These are phyloP conservation scores for pig (Sus scrofa) DNA, from an alignment of 2,113 vertebrate species.

Conservation along the genomic window T2T-Sscrofa CM000814.6:88341001-88341500, in stretches of 20 bases:
- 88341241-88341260: not conserved
- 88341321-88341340: not conserved
- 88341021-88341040: not conserved
- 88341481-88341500: constrained; percentile 92
- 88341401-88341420: not conserved
- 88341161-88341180: not conserved
- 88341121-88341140: constrained; percentile 29
- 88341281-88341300: not conserved
- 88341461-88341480: not conserved
- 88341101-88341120: not conserved
- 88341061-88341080: not conserved
- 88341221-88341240: not conserved
- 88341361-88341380: constrained; percentile 7
- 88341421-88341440: constrained; percentile 76
- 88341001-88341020: not conserved
- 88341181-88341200: not conserved
- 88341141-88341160: not conserved
- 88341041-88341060: not conserved
- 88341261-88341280: not conserved
- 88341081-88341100: not conserved
- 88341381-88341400: not conserved
- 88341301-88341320: not conserved
- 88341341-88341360: constrained; percentile 48
- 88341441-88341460: constrained; percentile 19
- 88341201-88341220: constrained; percentile 50